These are phyloP conservation scores for Gisinianus flammeolus DNA, from an alignment of 2,888 invertebrate species.

Conservation along the genomic window DNA sequence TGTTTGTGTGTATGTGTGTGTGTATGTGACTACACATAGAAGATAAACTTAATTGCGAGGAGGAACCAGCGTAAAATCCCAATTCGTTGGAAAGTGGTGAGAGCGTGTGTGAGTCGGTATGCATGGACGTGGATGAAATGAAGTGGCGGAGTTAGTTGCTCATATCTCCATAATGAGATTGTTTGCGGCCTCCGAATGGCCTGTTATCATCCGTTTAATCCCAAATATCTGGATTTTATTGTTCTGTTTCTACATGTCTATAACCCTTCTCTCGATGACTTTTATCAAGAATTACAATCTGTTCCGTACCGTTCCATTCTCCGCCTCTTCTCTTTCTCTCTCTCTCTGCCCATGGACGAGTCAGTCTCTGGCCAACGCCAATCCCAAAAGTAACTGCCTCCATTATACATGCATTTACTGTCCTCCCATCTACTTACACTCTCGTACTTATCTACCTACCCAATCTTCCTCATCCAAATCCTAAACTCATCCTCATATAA, in stretches of 20 bases:
- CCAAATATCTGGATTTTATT: constrained; percentile 56
- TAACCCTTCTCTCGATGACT: constrained; percentile 39
- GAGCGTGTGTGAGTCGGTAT: constrained; percentile 17
- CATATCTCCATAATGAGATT: constrained; percentile 57
- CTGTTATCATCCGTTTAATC: constrained; percentile 57
- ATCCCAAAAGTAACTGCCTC: constrained; percentile 47
- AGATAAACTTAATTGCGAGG: constrained; percentile 23
- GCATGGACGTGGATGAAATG: constrained; percentile 36
- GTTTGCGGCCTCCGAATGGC: constrained; percentile 53
- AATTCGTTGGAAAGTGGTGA: not conserved
- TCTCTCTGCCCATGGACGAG: not conserved
- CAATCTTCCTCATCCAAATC: not conserved
- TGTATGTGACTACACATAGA: not conserved
- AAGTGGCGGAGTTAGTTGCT: constrained; percentile 45
- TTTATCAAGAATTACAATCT: constrained; percentile 41
- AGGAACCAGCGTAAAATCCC: constrained; percentile 17
- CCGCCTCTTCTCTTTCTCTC: not conserved
- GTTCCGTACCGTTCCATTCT: constrained; percentile 29
- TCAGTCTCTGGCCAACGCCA: constrained; percentile 36
- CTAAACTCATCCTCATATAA: no score
- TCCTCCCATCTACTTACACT: constrained; percentile 35
- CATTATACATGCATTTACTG: constrained; percentile 50
- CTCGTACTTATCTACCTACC: constrained; percentile 5
- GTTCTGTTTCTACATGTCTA: constrained; percentile 47
- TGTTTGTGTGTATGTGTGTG: not conserved